These are phyloP conservation scores for Barbus barbus DNA, from an alignment of 2,113 vertebrate genomes.

Conservation along the genomic window DNA sequence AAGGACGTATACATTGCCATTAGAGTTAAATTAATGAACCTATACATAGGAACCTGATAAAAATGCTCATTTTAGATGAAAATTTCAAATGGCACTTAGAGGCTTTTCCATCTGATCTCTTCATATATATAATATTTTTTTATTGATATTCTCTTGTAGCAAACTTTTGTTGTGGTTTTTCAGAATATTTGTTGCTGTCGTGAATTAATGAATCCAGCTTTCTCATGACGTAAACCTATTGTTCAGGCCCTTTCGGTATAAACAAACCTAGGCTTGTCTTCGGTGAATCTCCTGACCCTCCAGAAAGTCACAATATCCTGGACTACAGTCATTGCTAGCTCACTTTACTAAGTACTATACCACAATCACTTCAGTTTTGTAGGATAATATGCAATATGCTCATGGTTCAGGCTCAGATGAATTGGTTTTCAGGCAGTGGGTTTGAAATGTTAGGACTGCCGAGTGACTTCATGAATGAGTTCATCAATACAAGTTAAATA, in stretches of 20 bases:
- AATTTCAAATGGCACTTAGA: no score
- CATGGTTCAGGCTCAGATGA: neutral
- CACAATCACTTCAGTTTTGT: neutral
- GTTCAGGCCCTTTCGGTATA: neutral
- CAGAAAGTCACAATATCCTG: neutral
- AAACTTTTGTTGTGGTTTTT: no score
- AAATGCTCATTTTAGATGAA: no score
- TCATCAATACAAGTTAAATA: constrained; percentile 29
- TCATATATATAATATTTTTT: no score
- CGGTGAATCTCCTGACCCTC: neutral
- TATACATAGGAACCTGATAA: no score
- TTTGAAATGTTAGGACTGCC: constrained; percentile 36
- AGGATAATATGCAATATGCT: neutral
- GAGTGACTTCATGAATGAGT: constrained; percentile 16
- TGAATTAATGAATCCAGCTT: neutral
- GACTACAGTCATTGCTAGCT: neutral
- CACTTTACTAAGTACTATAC: neutral
- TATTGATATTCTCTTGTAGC: no score
- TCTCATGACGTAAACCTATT: constrained; percentile 17
- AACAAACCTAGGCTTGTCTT: constrained; percentile 18
- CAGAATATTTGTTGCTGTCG: constrained; percentile 1
- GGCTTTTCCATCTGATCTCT: no score
- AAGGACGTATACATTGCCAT: no score
- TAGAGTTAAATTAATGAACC: no score
- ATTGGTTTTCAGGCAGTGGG: neutral